These are phyloP conservation scores for Squalus acanthias DNA, from an alignment of 2,797 vertebrate genomes.

Conservation along the genomic window DNA sequence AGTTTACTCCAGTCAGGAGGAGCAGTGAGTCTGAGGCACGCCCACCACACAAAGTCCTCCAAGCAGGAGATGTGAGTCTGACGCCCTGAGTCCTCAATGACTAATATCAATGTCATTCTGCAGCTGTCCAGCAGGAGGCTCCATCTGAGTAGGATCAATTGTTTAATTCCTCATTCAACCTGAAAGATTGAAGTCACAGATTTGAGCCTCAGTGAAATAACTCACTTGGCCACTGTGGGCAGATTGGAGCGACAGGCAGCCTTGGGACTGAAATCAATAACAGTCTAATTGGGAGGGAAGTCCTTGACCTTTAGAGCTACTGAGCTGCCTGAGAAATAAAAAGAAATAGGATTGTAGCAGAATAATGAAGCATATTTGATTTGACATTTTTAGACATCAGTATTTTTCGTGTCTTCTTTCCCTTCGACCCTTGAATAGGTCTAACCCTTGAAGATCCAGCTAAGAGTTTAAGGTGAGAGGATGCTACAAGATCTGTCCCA, in stretches of 20 bases:
- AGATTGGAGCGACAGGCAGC: constrained; percentile 11
- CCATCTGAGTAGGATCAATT: neutral
- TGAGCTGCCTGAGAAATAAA: constrained; percentile 8
- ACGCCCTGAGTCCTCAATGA: neutral
- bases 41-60: neutral
- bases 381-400: constrained; percentile 9
- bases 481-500: neutral
- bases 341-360: too few relatives aligned
- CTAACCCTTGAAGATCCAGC: neutral
- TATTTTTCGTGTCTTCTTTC: neutral
- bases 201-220: neutral
- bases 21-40: neutral
- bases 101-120: neutral
- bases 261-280: neutral
- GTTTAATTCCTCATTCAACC: neutral
- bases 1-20: neutral
- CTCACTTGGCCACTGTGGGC: too few relatives aligned
- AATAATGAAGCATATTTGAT: neutral
- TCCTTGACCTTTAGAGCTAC: constrained; percentile 19
- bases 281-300: constrained; percentile 12
- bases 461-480: neutral
- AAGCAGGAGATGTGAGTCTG: neutral
- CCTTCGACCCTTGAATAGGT: neutral
- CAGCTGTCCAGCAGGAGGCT: neutral
- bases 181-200: neutral